phyloP scores from a whole-genome alignment of 2,888 invertebrate species.

The Stegophylla sp. region DNA sequence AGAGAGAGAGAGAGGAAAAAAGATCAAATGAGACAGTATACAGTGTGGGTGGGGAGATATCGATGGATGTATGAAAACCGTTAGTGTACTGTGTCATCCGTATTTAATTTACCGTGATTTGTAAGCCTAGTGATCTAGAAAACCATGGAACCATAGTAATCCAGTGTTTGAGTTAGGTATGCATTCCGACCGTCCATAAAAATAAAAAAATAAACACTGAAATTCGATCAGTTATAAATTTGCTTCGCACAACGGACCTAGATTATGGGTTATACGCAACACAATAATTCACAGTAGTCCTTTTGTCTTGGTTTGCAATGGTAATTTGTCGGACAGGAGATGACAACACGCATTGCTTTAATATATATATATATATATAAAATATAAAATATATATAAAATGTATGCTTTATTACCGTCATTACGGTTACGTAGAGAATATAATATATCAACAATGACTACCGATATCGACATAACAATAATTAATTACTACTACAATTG shows the following conservation, averaged over 20 bases:
- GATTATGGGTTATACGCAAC: neutral
- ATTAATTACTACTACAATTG: neutral
- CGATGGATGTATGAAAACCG: neutral
- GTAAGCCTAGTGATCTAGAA: neutral
- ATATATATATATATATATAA: too few relatives aligned
- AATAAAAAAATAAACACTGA: neutral
- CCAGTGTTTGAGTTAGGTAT: neutral
- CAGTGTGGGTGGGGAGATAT: too few relatives aligned
- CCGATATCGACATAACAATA: neutral
- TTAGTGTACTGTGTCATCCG: neutral
- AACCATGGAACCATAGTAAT: neutral
- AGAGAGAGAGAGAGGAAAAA: neutral
- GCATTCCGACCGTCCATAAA: neutral
- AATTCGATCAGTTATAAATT: neutral
- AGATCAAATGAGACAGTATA: neutral
- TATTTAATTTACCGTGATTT: neutral
- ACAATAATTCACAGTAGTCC: neutral
- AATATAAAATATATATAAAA: too few relatives aligned
- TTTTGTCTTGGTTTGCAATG: neutral
- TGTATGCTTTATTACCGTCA: neutral
- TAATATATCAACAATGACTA: neutral
- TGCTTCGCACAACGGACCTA: slow-evolving; percentile 8
- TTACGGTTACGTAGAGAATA: neutral
- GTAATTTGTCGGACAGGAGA: neutral
- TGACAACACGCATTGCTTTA: neutral